Evolutionary conservation across 2,113 vertebrate species (phyloP).

Genomic region (Scolopax mira): DNA sequence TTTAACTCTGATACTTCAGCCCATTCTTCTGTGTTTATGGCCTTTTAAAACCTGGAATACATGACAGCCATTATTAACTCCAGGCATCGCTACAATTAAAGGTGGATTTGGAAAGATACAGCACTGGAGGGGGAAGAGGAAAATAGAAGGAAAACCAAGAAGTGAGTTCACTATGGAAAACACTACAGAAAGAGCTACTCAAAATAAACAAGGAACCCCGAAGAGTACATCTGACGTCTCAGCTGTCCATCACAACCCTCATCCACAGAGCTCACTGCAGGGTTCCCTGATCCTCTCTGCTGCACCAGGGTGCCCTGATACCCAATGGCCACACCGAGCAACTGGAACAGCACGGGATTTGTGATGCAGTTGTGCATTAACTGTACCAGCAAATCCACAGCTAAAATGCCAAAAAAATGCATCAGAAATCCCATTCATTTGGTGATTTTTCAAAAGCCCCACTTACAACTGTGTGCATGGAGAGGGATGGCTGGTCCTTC

Average conservation of each 20-base stretch:
- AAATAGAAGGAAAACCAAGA: not conserved
- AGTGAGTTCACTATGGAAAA: not conserved
- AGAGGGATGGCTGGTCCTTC: not conserved
- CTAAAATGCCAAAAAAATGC: not conserved
- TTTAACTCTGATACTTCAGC: constrained; percentile 7
- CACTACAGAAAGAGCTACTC: not conserved
- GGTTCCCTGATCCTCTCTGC: not conserved
- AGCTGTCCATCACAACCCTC: not conserved
- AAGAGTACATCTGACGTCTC: not conserved
- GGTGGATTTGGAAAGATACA: not conserved
- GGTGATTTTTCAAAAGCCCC: not conserved
- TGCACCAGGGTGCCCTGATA: accelerated
- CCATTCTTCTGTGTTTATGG: constrained; percentile 18
- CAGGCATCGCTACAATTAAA: not conserved
- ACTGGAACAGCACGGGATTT: not conserved
- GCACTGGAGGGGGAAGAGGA: not conserved
- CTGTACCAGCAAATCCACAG: not conserved
- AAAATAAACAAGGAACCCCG: not conserved
- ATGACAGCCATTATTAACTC: not conserved
- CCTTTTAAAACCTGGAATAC: constrained; percentile 18
- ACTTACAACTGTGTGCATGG: not conserved
- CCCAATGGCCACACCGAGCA: not conserved
- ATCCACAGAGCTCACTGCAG: not conserved
- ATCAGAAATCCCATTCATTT: not conserved
- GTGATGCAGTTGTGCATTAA: not conserved